Percentiles rank a stretch among this genome's conserved stretches.
These are phyloP conservation scores for Nyctalus aviator DNA, from an alignment of 2,797 vertebrate species.

Conservation along the genomic window DNA sequence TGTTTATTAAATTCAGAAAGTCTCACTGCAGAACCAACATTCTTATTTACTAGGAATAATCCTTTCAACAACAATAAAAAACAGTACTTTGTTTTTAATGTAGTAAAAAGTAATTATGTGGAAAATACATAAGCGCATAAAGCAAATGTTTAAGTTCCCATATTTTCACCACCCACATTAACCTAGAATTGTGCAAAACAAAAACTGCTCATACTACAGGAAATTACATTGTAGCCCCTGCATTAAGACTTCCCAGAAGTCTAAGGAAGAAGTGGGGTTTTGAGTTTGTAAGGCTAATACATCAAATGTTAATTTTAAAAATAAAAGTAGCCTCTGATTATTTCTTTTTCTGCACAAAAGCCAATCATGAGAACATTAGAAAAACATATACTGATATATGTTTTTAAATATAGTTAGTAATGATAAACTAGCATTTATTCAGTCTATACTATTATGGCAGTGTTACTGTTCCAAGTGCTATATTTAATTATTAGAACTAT, in stretches of 20 bases:
- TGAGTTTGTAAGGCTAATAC: neutral
- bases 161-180: neutral
- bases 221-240: neutral
- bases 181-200: neutral
- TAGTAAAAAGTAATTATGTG: neutral
- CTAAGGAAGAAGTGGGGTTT: neutral
- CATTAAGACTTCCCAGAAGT: neutral
- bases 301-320: slow-evolving; percentile 15
- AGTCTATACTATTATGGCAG: no score
- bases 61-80: neutral
- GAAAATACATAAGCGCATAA: neutral
- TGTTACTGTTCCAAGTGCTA: no score
- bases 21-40: neutral
- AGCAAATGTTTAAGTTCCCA: slow-evolving; percentile 5
- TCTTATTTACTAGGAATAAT: slow-evolving; percentile 17
- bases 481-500: slow-evolving; percentile 19
- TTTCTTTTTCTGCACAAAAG: slow-evolving; percentile 42
- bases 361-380: neutral
- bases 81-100: slow-evolving; percentile 13
- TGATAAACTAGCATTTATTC: no score
- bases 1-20: neutral
- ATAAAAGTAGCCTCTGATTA: slow-evolving; percentile 16
- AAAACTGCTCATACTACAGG: neutral
- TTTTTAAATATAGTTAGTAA: no score
- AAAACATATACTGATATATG: neutral